These are phyloP conservation scores for Lissocephala sabroskyi DNA, from an alignment of 2,888 invertebrate species.

Conservation along the genomic window DNA sequence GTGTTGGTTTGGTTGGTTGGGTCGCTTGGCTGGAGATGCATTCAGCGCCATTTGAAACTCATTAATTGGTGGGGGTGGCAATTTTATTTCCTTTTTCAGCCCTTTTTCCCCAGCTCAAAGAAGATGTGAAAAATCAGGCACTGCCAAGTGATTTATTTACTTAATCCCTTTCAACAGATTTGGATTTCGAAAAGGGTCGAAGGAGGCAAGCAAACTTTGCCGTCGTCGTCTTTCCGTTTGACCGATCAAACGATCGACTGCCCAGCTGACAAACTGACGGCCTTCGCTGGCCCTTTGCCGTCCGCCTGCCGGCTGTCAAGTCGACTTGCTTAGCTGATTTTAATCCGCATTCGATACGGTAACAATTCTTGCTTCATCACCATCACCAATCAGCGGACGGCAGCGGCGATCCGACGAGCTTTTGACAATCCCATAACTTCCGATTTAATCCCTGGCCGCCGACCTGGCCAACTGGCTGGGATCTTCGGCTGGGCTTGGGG, in stretches of 20 bases:
- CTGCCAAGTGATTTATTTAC: conserved; percentile 55
- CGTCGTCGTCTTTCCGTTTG: too few relatives aligned
- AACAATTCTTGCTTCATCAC: conserved; percentile 66
- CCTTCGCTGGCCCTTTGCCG: too few relatives aligned
- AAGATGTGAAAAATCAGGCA: too few relatives aligned
- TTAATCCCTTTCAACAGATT: conserved; percentile 60
- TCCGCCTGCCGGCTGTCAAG: too few relatives aligned
- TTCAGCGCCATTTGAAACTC: conserved; percentile 60
- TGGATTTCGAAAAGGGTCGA: too few relatives aligned
- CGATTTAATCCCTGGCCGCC: conserved; percentile 64
- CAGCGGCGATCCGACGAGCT: conserved; percentile 23
- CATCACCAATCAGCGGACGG: conserved; percentile 19
- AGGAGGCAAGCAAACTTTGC: too few relatives aligned
- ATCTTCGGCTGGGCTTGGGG: too few relatives aligned
- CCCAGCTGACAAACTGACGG: too few relatives aligned
- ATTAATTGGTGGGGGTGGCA: conserved; percentile 56
- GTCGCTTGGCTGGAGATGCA: conserved; percentile 44
- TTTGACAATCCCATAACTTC: conserved; percentile 64
- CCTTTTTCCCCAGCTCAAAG: neutral
- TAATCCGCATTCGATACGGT: conserved; percentile 69
- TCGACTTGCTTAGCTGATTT: conserved; percentile 63
- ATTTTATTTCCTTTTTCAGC: conserved; percentile 30
- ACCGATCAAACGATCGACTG: too few relatives aligned
- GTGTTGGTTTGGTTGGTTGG: neutral
- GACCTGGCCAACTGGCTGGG: conserved; percentile 27